Percentiles rank a stretch among this genome's conserved stretches.
phyloP scores from a whole-genome alignment of 2,888 invertebrate genomes.

The Erannis defoliaria region DNA sequence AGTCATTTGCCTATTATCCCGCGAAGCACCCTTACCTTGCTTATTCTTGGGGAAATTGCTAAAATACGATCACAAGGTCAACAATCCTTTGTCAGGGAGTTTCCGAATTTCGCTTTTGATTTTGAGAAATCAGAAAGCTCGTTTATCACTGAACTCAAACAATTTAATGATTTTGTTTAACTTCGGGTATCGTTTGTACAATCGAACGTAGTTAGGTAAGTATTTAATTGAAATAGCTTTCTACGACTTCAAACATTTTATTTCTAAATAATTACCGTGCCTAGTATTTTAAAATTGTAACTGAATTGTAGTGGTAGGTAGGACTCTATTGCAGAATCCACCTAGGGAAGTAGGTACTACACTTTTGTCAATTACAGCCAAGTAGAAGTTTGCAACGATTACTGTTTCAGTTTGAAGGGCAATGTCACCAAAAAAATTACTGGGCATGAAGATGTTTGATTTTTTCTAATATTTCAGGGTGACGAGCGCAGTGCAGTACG shows the following conservation, averaged over 20 bases:
- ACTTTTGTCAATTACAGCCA: too few species aligned
- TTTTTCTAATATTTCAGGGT: too few species aligned
- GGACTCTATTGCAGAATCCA: too few species aligned
- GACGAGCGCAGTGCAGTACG: too few species aligned
- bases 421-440: too few species aligned
- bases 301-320: too few species aligned
- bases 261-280: background rate
- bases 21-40: conserved; percentile 14
- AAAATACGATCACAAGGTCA: conserved; percentile 19
- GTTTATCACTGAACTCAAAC: conserved; percentile 20
- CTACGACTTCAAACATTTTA: background rate
- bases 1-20: conserved; percentile 14
- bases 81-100: conserved; percentile 15
- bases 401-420: too few species aligned
- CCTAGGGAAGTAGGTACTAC: too few species aligned
- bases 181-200: conserved; percentile 1
- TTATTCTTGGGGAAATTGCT: conserved; percentile 18
- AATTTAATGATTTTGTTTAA: conserved; percentile 20
- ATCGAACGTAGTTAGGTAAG: background rate
- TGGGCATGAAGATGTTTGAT: too few species aligned
- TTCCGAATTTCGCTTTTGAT: conserved; percentile 22
- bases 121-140: conserved; percentile 18
- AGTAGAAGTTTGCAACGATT: too few species aligned
- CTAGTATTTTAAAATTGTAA: background rate
- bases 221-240: conserved; percentile 6